Evolutionary conservation across 2,113 vertebrate species (phyloP).

Genomic region (Lichenostomus cassidix): DNA sequence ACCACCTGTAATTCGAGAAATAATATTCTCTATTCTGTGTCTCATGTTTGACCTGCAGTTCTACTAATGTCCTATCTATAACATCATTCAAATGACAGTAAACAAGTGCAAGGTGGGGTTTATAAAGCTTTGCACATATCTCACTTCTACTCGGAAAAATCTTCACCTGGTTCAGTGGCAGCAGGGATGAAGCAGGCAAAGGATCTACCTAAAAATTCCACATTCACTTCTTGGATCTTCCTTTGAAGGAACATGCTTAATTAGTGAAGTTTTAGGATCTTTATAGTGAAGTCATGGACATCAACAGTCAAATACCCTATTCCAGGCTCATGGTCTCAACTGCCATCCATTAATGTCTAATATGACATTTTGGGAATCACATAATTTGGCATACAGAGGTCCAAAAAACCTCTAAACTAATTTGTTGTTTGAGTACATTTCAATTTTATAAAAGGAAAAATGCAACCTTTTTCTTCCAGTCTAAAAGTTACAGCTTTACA

Average conservation of each 20-base stretch:
- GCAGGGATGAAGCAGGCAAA: neutral
- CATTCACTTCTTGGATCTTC: neutral
- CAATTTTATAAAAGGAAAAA: neutral
- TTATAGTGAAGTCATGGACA: neutral
- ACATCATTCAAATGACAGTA: neutral
- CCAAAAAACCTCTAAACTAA: neutral
- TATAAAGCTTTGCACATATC: neutral
- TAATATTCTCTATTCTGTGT: neutral
- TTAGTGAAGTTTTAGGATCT: neutral
- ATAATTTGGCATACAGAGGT: neutral
- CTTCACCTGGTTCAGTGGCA: neutral
- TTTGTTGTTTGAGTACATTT: neutral
- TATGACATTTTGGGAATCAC: neutral
- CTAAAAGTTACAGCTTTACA: neutral
- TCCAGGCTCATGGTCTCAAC: neutral
- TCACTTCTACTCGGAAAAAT: neutral
- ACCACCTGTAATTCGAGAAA: neutral
- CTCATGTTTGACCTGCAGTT: neutral
- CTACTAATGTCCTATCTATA: neutral
- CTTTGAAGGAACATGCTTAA: neutral
- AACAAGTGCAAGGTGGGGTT: neutral
- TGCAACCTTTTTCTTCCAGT: neutral
- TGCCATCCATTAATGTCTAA: neutral
- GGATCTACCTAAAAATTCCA: neutral
- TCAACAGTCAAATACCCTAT: neutral